Conservation (phyloP, 2,888 invertebrate genomes). For the Agapostemon virescens region DNA sequence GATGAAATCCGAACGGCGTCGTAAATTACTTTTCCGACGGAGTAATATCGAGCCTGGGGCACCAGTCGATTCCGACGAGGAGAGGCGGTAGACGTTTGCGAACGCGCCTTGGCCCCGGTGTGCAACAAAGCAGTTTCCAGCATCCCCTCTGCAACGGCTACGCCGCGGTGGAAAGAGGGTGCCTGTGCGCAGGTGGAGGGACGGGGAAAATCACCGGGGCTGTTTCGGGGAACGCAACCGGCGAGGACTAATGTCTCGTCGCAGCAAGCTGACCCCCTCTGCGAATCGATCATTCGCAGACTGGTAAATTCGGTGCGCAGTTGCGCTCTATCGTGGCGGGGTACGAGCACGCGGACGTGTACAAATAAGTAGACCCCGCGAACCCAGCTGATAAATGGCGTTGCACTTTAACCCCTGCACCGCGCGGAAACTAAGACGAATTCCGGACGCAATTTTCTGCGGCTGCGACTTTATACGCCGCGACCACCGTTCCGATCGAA, state of each 20-base stretch:
- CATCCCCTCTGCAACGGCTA: neutral
- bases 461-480: neutral
- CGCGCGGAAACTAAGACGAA: conserved; percentile 40
- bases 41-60: conserved; percentile 44
- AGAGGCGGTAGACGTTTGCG: conserved; percentile 38
- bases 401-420: neutral
- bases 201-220: neutral
- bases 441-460: conserved; percentile 16
- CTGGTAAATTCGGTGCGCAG: conserved; percentile 34
- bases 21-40: conserved; percentile 55
- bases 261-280: conserved; percentile 64
- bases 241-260: conserved; percentile 65
- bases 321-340: conserved; percentile 49
- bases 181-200: neutral
- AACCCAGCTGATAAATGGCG: conserved; percentile 33
- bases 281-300: conserved; percentile 67
- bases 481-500: neutral
- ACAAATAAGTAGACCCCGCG: conserved; percentile 41
- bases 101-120: conserved; percentile 1
- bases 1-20: conserved; percentile 50
- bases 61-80: conserved; percentile 36
- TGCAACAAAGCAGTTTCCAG: conserved; percentile 37
- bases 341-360: conserved; percentile 30
- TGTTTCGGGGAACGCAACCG: conserved; percentile 28
- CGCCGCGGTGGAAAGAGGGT: neutral